Conservation (phyloP, 2,888 invertebrate species). For the Xylophagus ater region DNA sequence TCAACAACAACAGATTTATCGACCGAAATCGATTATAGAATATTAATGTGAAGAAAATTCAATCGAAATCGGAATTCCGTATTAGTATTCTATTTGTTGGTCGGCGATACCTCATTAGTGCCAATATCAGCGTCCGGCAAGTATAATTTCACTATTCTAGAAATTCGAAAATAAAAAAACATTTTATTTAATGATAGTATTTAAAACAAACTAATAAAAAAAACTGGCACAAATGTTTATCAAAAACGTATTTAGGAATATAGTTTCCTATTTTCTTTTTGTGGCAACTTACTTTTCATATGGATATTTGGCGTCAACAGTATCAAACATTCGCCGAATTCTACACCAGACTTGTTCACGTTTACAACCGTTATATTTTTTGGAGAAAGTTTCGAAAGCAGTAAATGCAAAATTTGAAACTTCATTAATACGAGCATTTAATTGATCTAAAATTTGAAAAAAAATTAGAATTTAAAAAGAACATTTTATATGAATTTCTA, state of each 20-base stretch:
- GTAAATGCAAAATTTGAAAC: slow-evolving; percentile 41
- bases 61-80: slow-evolving; percentile 5
- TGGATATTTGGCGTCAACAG: slow-evolving; percentile 16
- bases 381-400: slow-evolving; percentile 17
- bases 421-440: slow-evolving; percentile 41
- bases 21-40: slow-evolving; percentile 5
- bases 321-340: slow-evolving; percentile 15
- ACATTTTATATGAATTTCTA: background rate
- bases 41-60: slow-evolving; percentile 6
- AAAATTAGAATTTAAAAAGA: slow-evolving; percentile 1
- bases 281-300: slow-evolving; percentile 15
- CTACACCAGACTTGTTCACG: slow-evolving; percentile 18
- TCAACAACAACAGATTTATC: slow-evolving; percentile 2
- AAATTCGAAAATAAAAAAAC: slow-evolving; percentile 2
- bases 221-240: too few relatives aligned
- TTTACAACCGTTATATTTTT: slow-evolving; percentile 15
- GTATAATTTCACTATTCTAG: slow-evolving; percentile 13
- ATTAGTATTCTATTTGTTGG: slow-evolving; percentile 7
- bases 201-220: background rate
- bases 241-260: too few relatives aligned
- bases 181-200: slow-evolving; percentile 1
- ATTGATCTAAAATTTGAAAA: slow-evolving; percentile 23
- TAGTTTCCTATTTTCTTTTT: background rate
- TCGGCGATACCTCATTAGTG: slow-evolving; percentile 7
- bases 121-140: slow-evolving; percentile 10